Conservation (phyloP, 1,140 invertebrate species). For the Caenorhabditis latens region DNA sequence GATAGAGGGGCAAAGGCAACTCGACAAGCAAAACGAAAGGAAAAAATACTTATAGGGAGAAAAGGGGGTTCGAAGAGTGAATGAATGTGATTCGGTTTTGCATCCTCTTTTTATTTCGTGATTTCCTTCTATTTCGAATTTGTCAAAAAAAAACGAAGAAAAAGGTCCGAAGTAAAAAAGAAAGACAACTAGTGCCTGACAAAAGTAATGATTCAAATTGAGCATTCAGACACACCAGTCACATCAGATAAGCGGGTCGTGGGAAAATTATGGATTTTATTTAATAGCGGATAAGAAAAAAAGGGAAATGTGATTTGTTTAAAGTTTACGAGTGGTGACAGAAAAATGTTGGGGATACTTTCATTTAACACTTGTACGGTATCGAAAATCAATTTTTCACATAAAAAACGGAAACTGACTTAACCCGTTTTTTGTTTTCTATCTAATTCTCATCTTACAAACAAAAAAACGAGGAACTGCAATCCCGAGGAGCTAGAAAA, state of each 20-base stretch:
- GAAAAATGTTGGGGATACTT: too few relatives aligned
- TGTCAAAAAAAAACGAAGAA: not conserved
- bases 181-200: not conserved
- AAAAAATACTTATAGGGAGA: conserved; percentile 46
- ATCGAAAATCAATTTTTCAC: too few relatives aligned
- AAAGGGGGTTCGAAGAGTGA: conserved; percentile 34
- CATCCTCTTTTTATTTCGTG: not conserved
- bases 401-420: too few relatives aligned
- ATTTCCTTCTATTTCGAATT: conserved; percentile 46
- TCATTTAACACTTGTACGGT: too few relatives aligned
- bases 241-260: conserved; percentile 10
- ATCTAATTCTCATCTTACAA: too few relatives aligned
- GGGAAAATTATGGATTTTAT: not conserved
- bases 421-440: too few relatives aligned
- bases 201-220: conserved; percentile 39
- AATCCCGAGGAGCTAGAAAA: too few relatives aligned
- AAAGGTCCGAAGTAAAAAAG: conserved; percentile 5
- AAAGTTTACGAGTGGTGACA: not conserved
- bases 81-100: conserved; percentile 51
- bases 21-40: conserved; percentile 41
- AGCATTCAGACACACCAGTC: conserved; percentile 17
- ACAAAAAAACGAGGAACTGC: too few relatives aligned
- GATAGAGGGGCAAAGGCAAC: conserved; percentile 43
- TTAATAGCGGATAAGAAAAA: conserved; percentile 6
- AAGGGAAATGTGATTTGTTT: not conserved